Base-by-base conservation (phyloP, 2,888 invertebrate genomes). In the Amblyteles armatorius region DNA sequence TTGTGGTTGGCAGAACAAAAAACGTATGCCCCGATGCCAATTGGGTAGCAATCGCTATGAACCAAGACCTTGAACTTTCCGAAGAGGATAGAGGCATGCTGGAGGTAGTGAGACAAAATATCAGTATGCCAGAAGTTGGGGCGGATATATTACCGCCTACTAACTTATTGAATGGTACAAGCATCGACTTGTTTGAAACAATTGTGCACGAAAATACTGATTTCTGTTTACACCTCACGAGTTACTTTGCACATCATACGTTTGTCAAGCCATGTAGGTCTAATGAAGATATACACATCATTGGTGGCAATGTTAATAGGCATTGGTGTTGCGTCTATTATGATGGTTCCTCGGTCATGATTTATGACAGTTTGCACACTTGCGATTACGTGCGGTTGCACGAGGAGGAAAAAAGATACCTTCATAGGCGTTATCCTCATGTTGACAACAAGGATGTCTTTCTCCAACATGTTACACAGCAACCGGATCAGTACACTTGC, bases 321-420 rank as follows among this genome's bases (percentile, higher is more conserved):
- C 86, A 86, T 63, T 86, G 84, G 84, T 57, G 65, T 63, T 86
- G 83, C 11, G 52, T 76, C 11, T 71, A 79, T 65, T 83, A 73
- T 22, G 60, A 73, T 40, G 77, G 63, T 16, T 63, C 36, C 0
- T 1, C 52, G 3, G 36, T 80, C 11, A 19, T 19, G 16, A 68
- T 83, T 40, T 80, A 80, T 60, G 83, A 83, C 44, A 82, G 83
- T 68, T 22, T 76, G 16, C 26, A 16, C 13, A 29, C 77, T n/a
- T 16, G 36, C 3, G 50, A 69, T 9, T 80, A 83, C 33, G 50
- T 26, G 9, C 11, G 6, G 9, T 69, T 86, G 9, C 52, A 52
- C 36, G 4, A 26, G 19, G 63, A 81, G 7, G 80, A 80, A 69
- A 29, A 48, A 71, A 65, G 36, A 29, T 82, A 65, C 33, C 67